Evolutionary conservation across 2,888 invertebrate species (phyloP), one percentile per base, ranked within the genome.

Genomic region (Rosalia funebris): DNA sequence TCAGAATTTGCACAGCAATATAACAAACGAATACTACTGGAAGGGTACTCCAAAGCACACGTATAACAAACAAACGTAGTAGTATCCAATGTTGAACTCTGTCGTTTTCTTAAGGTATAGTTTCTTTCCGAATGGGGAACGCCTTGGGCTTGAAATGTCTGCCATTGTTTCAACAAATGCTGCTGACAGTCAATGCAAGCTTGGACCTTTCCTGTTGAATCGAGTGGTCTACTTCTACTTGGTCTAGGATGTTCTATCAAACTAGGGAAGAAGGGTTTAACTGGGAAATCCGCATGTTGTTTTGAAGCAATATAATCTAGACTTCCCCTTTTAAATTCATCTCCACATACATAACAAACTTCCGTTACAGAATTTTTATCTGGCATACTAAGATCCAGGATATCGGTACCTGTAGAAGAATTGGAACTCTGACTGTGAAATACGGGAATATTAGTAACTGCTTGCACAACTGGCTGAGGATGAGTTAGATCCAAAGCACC

Each of bases 331-430:
- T 90, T 88, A 81, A 91, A 92, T 81, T 94, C 93, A 79, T 93
- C 93, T 14, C 95, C 95, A 82, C 95, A 95, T 11, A 94, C 91
- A 82, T 94, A 95, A 82, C 93, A 93, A 52, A 94, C 93, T 82
- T 94, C 93, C 15, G 93, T 93, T 71, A 91, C 88, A 10, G 93
- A 91, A 84, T 94, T 94, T 84, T 94, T 94, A 82, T 94, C 94
- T 9, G 94, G 94, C 94, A 95, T 94, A 63, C 93, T 93, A 60
- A 95, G 85, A 83, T 95, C 94, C 62, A 94, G 84, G 73, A 93
- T 93, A 79, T 93, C 93, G 34, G 92, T 89, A 73, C 91, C 92
- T n/a, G 88, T 87, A 39, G 87, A 84, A 0, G 86, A 81, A 55
- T 80, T 80, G 10, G 80, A 79, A 69, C 80, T 81, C 65, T 81